These are phyloP conservation scores for Caenorhabditis panamensis DNA, from an alignment of 2,888 invertebrate species.

Conservation along the genomic window DNA sequence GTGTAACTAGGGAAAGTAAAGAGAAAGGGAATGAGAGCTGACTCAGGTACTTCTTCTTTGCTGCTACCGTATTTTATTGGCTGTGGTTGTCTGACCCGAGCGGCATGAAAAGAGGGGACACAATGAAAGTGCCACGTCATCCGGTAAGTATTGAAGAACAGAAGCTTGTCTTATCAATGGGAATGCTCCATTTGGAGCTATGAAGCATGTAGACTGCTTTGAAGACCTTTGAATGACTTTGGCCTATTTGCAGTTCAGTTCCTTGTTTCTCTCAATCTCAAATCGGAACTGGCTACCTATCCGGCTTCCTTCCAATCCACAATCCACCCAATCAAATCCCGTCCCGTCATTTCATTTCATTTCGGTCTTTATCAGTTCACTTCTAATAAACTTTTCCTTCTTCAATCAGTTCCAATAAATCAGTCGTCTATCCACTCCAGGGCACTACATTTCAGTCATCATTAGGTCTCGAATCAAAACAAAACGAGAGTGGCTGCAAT, in stretches of 20 bases:
- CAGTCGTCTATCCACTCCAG: slow-evolving; percentile 6
- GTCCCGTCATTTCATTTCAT: too few relatives aligned
- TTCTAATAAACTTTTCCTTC: slow-evolving; percentile 38
- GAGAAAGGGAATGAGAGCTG: slow-evolving; percentile 21
- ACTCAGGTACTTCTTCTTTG: slow-evolving; percentile 22
- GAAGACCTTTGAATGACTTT: slow-evolving; percentile 33
- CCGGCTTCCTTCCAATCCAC: slow-evolving; percentile 14
- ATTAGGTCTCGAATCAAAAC: not conserved
- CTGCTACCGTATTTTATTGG: slow-evolving; percentile 44
- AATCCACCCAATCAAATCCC: slow-evolving; percentile 3
- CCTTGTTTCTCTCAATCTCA: too few relatives aligned
- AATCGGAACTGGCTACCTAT: slow-evolving; percentile 51
- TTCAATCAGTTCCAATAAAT: slow-evolving; percentile 22
- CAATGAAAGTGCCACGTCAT: slow-evolving; percentile 52
- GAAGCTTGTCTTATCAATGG: not conserved
- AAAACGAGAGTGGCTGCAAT: slow-evolving; percentile 39
- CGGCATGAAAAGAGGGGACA: slow-evolving; percentile 12
- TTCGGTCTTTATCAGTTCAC: slow-evolving; percentile 30
- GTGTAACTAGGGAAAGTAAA: too few relatives aligned
- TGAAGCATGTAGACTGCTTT: too few relatives aligned
- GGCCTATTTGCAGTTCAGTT: slow-evolving; percentile 40
- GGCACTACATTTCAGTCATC: not conserved
- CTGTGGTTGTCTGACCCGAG: not conserved
- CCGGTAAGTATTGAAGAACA: not conserved
- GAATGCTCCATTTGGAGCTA: too few relatives aligned